phyloP scores from a whole-genome alignment of 2,888 invertebrate genomes.

The Xestoiulus laeticollis region DNA sequence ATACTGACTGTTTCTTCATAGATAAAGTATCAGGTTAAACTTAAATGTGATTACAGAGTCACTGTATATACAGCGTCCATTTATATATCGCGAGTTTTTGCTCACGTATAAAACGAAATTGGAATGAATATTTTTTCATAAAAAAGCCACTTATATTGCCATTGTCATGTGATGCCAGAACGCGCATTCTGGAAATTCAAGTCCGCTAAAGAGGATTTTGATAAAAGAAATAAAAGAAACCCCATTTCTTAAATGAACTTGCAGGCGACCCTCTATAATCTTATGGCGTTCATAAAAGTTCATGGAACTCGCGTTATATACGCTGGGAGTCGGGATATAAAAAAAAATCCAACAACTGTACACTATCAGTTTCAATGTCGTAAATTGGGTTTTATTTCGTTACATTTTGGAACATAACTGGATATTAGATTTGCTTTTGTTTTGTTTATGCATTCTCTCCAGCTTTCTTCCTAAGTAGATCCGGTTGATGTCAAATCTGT shows the following conservation, averaged over 20 bases:
- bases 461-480: not conserved
- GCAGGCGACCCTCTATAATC: constrained; percentile 7
- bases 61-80: not conserved
- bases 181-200: not conserved
- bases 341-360: constrained; percentile 22
- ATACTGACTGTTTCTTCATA: not conserved
- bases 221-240: not conserved
- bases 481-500: constrained; percentile 43
- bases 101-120: not conserved
- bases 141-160: not conserved
- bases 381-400: constrained; percentile 39
- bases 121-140: constrained; percentile 39
- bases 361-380: constrained; percentile 24
- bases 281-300: constrained; percentile 22
- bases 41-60: not conserved
- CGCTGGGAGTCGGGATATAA: not conserved
- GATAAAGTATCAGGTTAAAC: not conserved
- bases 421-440: constrained; percentile 38
- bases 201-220: constrained; percentile 29
- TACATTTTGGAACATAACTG: constrained; percentile 31
- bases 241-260: not conserved
- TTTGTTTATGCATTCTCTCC: constrained; percentile 40
- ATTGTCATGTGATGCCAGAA: not conserved
- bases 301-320: not conserved
- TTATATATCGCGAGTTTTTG: not conserved